These are phyloP conservation scores for Siniperca knerii DNA, from an alignment of 2,113 vertebrate genomes.

Conservation along the genomic window DNA sequence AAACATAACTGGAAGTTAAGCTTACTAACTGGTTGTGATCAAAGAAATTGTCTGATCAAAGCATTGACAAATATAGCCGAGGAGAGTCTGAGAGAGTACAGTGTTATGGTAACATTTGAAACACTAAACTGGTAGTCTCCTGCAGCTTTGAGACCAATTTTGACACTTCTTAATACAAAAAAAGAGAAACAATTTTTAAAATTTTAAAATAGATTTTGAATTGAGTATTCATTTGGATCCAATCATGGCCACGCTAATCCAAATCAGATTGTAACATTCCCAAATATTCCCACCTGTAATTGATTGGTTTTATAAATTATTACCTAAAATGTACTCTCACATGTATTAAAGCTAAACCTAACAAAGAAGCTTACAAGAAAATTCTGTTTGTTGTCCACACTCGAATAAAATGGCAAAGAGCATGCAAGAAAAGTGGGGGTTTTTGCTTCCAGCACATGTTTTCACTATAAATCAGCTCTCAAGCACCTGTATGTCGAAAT, in stretches of 20 bases:
- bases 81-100: neutral
- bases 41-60: conserved; percentile 1
- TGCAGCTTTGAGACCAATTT: neutral
- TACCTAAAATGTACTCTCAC: neutral
- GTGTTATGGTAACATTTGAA: neutral
- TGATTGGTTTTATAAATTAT: neutral
- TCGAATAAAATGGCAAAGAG: neutral
- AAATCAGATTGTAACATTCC: neutral
- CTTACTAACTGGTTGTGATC: neutral
- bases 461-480: neutral
- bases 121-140: neutral
- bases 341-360: neutral
- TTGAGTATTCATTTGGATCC: neutral
- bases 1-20: neutral
- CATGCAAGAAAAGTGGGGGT: neutral
- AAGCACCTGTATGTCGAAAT: neutral
- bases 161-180: too few relatives aligned
- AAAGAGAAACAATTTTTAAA: too few relatives aligned
- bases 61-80: neutral
- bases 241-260: neutral
- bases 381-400: neutral
- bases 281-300: neutral
- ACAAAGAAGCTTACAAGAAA: neutral
- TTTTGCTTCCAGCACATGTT: neutral
- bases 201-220: neutral